Evolutionary conservation across 1,140 invertebrate genomes (phyloP).

Genomic region (Drosophila repleta): DNA sequence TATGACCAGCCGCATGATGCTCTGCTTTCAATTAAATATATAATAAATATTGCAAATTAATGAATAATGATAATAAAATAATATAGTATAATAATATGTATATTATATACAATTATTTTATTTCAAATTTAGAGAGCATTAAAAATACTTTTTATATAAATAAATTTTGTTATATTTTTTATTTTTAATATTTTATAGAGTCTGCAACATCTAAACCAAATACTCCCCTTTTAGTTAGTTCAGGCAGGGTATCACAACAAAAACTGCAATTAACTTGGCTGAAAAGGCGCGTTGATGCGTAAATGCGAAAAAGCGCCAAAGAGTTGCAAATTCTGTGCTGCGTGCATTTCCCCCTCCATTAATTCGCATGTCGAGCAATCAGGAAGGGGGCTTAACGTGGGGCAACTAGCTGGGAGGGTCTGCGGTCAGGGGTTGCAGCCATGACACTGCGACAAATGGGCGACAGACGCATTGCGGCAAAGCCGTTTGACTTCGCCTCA

Average conservation of each 20-base stretch:
- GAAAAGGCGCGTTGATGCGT: conserved; percentile 42
- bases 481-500: neutral
- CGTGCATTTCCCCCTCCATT: conserved; percentile 16
- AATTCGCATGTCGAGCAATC: conserved; percentile 11
- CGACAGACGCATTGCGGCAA: conserved; percentile 24
- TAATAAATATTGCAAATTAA: too few species aligned
- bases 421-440: neutral
- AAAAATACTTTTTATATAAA: too few species aligned
- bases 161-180: too few species aligned
- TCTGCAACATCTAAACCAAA: neutral
- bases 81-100: too few species aligned
- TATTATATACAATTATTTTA: too few species aligned
- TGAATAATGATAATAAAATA: too few species aligned
- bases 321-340: conserved; percentile 27
- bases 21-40: neutral
- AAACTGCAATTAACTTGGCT: conserved; percentile 17
- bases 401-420: neutral
- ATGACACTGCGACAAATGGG: conserved; percentile 23
- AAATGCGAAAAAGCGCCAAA: conserved; percentile 18
- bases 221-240: neutral
- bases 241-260: neutral
- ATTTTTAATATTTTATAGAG: too few species aligned
- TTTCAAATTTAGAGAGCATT: too few species aligned
- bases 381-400: neutral
- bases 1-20: conserved; percentile 4